A percentile compares a stretch with the other conserved stretches of the same genome.
These are phyloP conservation scores for Philotrypesis tridentata DNA, from an alignment of 1,140 invertebrate species.

Conservation along the genomic window DNA sequence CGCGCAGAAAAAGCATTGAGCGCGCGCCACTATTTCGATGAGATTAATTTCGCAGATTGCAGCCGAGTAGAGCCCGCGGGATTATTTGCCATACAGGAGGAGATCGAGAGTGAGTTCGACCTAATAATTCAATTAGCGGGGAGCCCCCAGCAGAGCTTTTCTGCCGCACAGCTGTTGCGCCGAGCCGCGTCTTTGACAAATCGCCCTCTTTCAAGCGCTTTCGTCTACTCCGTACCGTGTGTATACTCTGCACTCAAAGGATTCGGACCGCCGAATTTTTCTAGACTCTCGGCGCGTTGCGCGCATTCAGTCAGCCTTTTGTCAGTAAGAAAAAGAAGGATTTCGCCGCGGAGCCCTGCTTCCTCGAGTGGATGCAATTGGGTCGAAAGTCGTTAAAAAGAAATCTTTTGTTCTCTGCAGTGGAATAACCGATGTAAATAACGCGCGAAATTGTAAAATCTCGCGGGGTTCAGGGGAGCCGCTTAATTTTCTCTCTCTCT, in stretches of 20 bases:
- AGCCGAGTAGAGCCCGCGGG: too few relatives aligned
- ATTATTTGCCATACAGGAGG: not conserved
- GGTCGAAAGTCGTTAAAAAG: slow-evolving; percentile 11
- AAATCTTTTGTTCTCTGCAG: too few relatives aligned
- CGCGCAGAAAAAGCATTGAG: slow-evolving; percentile 25
- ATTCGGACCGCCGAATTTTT: slow-evolving; percentile 39
- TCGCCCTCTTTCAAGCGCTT: slow-evolving; percentile 45
- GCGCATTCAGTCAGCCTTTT: slow-evolving; percentile 29
- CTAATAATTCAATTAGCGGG: slow-evolving; percentile 50
- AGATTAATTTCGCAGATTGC: slow-evolving; percentile 45
- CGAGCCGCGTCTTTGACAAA: slow-evolving; percentile 45
- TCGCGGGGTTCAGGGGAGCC: slow-evolving; percentile 6
- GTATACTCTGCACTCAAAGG: slow-evolving; percentile 39
- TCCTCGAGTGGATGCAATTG: not conserved
- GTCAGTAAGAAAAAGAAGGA: slow-evolving; percentile 1
- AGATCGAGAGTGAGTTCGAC: slow-evolving; percentile 30
- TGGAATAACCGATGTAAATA: too few relatives aligned
- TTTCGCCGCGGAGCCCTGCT: not conserved
- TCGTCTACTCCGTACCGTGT: slow-evolving; percentile 17
- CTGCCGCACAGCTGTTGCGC: slow-evolving; percentile 43
- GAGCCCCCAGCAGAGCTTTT: slow-evolving; percentile 50
- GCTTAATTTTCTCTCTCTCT: too few relatives aligned
- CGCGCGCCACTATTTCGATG: slow-evolving; percentile 26
- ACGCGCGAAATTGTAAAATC: too few relatives aligned
- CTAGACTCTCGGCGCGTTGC: slow-evolving; percentile 32